Evolutionary conservation across 1,140 invertebrate species (phyloP).

Genomic region (Drosophila pectinifera): DNA sequence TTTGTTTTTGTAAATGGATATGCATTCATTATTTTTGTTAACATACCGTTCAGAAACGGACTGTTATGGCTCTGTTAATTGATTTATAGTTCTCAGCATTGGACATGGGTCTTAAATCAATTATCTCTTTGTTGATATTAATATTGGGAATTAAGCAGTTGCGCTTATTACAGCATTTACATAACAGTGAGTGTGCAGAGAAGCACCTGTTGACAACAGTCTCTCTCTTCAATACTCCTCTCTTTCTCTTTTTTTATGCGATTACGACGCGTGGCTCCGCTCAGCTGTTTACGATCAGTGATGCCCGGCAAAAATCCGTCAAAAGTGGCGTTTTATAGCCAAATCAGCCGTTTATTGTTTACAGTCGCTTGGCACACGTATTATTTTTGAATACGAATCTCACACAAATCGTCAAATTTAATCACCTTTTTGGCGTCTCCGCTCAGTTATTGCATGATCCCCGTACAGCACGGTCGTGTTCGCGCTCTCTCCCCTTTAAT

Average conservation of each 20-base stretch:
- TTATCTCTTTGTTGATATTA: conserved; percentile 25
- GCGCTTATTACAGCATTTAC: conserved; percentile 45
- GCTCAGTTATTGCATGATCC: conserved; percentile 74
- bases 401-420: conserved; percentile 68
- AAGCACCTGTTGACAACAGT: conserved; percentile 53
- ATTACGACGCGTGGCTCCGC: conserved; percentile 58
- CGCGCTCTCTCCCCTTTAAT: conserved; percentile 17
- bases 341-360: conserved; percentile 50
- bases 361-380: conserved; percentile 53
- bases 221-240: not conserved
- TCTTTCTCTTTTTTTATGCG: conserved; percentile 3
- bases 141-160: conserved; percentile 38
- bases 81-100: conserved; percentile 18
- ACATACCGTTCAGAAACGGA: not conserved
- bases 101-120: conserved; percentile 23
- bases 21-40: not conserved
- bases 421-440: conserved; percentile 68
- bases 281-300: conserved; percentile 54
- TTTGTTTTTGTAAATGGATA: conserved; percentile 1
- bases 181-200: conserved; percentile 38
- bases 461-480: conserved; percentile 68
- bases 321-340: not conserved
- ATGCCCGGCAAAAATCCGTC: conserved; percentile 8
- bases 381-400: conserved; percentile 71
- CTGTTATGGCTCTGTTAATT: conserved; percentile 23